A percentile compares a stretch with the other conserved stretches of the same genome.
phyloP scores from a whole-genome alignment of 2,113 vertebrate species.

The Pimephales promelas region DNA sequence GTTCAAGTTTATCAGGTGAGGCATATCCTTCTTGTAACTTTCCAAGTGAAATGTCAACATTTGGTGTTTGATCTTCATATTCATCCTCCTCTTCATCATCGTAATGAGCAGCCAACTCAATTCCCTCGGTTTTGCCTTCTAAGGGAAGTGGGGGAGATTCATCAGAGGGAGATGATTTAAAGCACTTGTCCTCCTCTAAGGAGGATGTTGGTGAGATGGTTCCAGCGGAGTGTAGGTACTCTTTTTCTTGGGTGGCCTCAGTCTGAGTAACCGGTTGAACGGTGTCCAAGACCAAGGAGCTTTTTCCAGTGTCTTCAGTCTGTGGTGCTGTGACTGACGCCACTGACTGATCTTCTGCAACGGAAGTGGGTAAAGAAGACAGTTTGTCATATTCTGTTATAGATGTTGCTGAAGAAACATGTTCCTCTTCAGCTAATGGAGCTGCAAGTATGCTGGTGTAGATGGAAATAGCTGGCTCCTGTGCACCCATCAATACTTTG shows the following conservation, averaged over 20 bases:
- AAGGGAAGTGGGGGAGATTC: conserved; percentile 78
- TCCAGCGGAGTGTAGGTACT: conserved; percentile 87
- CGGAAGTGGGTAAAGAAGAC: conserved; percentile 92
- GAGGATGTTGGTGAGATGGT: conserved; percentile 94
- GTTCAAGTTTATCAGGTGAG: conserved; percentile 64
- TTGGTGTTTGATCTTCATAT: conserved; percentile 79
- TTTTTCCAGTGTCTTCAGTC: conserved; percentile 87
- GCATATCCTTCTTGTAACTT: conserved; percentile 80
- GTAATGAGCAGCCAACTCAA: conserved; percentile 62
- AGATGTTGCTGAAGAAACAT: conserved; percentile 95
- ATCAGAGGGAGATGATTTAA: conserved; percentile 87
- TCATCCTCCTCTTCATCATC: conserved; percentile 81
- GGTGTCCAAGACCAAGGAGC: conserved; percentile 83
- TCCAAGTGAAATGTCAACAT: conserved; percentile 79
- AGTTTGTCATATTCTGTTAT: conserved; percentile 97
- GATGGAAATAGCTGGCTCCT: conserved; percentile 82
- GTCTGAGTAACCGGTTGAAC: conserved; percentile 78
- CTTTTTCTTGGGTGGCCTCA: conserved; percentile 83
- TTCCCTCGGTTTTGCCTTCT: conserved; percentile 72
- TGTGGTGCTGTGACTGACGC: conserved; percentile 87
- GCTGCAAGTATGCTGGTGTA: conserved; percentile 93
- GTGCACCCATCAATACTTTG: conserved; percentile 77
- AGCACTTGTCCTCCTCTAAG: conserved; percentile 91
- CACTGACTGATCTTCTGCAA: conserved; percentile 93
- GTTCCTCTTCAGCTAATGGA: conserved; percentile 95